Percentiles rank a stretch among this genome's conserved stretches.
These are phyloP conservation scores for Cyanoderma ruficeps DNA, from an alignment of 2,113 vertebrate species.

Conservation along the genomic window DNA sequence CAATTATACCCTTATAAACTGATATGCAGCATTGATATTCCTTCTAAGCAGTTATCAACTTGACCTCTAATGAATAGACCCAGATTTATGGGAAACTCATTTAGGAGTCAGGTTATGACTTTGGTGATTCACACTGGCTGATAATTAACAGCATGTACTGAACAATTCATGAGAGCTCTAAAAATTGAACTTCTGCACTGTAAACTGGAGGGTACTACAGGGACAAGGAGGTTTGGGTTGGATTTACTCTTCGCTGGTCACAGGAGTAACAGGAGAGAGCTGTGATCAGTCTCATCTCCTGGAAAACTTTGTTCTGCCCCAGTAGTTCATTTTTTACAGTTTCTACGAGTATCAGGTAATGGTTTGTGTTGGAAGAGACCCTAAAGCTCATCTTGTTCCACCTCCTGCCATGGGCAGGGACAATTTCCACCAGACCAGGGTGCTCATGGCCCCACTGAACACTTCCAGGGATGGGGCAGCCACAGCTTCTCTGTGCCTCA, in stretches of 20 bases:
- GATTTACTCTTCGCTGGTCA: background rate
- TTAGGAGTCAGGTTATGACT: slow-evolving; percentile 38
- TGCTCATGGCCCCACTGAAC: background rate
- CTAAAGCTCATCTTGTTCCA: background rate
- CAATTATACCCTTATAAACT: background rate
- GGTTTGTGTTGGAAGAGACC: background rate
- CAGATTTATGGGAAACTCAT: slow-evolving; percentile 57
- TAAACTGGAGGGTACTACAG: background rate
- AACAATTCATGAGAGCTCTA: background rate
- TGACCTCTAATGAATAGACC: slow-evolving; percentile 54
- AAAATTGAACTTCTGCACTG: background rate
- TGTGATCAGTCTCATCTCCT: background rate
- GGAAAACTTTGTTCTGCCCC: background rate
- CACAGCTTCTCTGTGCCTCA: background rate
- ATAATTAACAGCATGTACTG: slow-evolving; percentile 22
- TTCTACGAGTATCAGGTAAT: background rate
- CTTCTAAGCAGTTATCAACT: slow-evolving; percentile 17
- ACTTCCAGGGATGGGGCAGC: background rate
- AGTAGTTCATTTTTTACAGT: background rate
- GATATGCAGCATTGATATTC: slow-evolving; percentile 10
- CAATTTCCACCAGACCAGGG: too few relatives aligned
- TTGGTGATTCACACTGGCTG: background rate
- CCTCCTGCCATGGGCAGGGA: too few relatives aligned
- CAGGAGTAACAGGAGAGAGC: background rate
- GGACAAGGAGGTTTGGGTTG: background rate